These are phyloP conservation scores for Brachynemurus nebulosus DNA, from an alignment of 2,888 invertebrate genomes.

Conservation along the genomic window DNA sequence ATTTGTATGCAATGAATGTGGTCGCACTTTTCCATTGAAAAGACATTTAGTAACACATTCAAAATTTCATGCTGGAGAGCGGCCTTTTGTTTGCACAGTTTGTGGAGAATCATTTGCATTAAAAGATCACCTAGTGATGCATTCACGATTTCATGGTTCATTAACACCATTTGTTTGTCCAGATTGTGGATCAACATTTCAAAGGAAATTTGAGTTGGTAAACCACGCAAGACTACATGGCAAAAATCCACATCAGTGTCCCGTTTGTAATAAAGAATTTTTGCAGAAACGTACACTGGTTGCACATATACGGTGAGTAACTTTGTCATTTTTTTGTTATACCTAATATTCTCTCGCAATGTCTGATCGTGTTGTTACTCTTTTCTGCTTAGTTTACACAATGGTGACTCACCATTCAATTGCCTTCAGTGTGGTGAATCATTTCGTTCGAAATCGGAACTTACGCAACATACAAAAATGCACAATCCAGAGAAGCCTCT, in stretches of 20 bases:
- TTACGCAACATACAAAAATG: slow-evolving; percentile 44
- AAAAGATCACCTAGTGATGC: slow-evolving; percentile 75
- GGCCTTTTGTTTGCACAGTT: slow-evolving; percentile 73
- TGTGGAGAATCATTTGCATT: slow-evolving; percentile 89
- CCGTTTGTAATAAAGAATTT: slow-evolving; percentile 73
- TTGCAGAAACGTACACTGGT: slow-evolving; percentile 68
- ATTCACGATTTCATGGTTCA: slow-evolving; percentile 87
- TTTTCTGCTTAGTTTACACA: slow-evolving; percentile 42
- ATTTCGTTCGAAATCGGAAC: slow-evolving; percentile 54
- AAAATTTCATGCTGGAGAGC: slow-evolving; percentile 74
- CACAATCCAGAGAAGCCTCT: slow-evolving; percentile 23
- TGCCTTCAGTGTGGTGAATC: slow-evolving; percentile 66
- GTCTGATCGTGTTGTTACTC: too few species aligned
- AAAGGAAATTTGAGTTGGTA: slow-evolving; percentile 72
- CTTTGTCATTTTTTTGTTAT: neutral
- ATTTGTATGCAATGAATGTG: slow-evolving; percentile 70
- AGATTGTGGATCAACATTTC: slow-evolving; percentile 76
- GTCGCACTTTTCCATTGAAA: slow-evolving; percentile 66
- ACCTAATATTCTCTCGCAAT: too few species aligned
- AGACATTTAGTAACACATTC: slow-evolving; percentile 72
- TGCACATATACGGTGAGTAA: slow-evolving; percentile 58
- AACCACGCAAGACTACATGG: slow-evolving; percentile 74
- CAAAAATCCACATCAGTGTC: slow-evolving; percentile 65
- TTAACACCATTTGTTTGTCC: slow-evolving; percentile 89
- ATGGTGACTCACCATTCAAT: slow-evolving; percentile 58